Percentiles rank a stretch among this genome's conserved stretches.
Conservation (phyloP, 2,113 vertebrate species). For the Rhipidura dahli region DNA sequence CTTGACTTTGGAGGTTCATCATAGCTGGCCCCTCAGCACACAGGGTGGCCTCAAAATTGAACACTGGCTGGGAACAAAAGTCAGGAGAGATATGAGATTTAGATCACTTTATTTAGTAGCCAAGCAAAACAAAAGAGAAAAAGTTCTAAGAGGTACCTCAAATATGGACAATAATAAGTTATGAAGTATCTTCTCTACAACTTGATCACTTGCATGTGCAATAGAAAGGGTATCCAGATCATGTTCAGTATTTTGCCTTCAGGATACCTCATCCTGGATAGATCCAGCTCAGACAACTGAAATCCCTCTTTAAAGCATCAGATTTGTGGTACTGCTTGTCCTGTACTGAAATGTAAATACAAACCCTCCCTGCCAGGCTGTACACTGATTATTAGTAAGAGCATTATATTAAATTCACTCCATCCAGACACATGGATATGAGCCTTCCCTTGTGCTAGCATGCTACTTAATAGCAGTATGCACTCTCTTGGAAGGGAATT, state of each 20-base stretch:
- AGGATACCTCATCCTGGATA: background rate
- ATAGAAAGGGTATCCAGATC: background rate
- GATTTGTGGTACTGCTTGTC: background rate
- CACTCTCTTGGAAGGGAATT: background rate
- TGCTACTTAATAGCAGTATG: background rate
- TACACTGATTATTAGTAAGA: background rate
- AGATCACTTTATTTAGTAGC: conserved; percentile 77
- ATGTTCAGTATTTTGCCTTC: background rate
- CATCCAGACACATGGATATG: background rate
- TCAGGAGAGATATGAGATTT: background rate
- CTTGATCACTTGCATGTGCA: background rate
- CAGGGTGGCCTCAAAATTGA: conserved; percentile 66
- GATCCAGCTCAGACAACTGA: background rate
- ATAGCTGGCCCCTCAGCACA: conserved; percentile 76
- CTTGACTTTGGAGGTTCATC: conserved; percentile 70
- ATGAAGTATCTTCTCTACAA: background rate
- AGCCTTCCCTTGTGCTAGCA: background rate
- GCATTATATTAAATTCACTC: background rate
- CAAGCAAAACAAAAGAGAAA: conserved; percentile 77
- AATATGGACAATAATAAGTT: background rate
- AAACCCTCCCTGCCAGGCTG: background rate
- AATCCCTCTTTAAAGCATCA: background rate
- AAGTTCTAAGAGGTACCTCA: conserved; percentile 56
- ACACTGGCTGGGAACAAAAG: conserved; percentile 80
- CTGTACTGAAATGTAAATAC: background rate